These are phyloP conservation scores for Tauraco erythrolophus DNA, from an alignment of 2,113 vertebrate genomes.

Conservation along the genomic window DNA sequence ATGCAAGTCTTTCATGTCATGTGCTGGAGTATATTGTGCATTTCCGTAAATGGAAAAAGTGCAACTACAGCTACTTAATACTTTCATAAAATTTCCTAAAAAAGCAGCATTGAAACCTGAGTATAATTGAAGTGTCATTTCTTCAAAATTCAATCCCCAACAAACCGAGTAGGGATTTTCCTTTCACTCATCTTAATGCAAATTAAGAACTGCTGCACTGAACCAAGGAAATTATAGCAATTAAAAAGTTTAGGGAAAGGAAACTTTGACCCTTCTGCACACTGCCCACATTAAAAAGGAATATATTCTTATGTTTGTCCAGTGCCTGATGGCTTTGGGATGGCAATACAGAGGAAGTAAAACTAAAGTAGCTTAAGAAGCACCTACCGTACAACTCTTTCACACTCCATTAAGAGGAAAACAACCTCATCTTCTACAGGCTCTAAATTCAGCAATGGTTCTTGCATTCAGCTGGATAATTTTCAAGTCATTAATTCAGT, in stretches of 20 bases:
- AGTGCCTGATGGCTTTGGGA: not conserved
- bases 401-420: not conserved
- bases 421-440: not conserved
- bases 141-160: not conserved
- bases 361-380: not conserved
- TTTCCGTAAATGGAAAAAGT: not conserved
- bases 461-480: not conserved
- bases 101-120: not conserved
- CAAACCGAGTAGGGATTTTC: not conserved
- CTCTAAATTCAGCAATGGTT: not conserved
- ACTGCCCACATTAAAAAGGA: not conserved
- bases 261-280: not conserved
- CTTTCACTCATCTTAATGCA: not conserved
- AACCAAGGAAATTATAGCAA: not conserved
- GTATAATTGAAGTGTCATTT: not conserved
- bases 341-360: not conserved
- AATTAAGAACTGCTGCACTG: not conserved
- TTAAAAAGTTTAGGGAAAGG: not conserved
- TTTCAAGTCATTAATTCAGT: slow-evolving; percentile 13
- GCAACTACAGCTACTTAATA: not conserved
- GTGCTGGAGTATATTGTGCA: not conserved
- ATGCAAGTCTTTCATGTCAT: not conserved
- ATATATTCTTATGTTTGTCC: not conserved
- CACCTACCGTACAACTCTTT: not conserved
- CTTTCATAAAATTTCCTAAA: not conserved